Base-by-base conservation (phyloP, 1,140 invertebrate species). In the Cephus cinctus region DNA sequence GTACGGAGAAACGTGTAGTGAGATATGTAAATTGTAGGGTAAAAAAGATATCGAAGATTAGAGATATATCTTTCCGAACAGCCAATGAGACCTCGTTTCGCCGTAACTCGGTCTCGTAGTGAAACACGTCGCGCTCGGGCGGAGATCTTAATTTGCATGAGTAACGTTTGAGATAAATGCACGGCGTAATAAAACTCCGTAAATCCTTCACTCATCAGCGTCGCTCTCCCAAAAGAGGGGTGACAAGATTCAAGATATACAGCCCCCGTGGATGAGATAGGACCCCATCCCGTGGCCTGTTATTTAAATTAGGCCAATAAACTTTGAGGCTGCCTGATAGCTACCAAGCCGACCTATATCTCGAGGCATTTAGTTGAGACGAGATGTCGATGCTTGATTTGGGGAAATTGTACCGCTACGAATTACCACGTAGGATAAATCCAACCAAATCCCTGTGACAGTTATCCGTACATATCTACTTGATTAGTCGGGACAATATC, bases 221-320 rank as follows among this genome's bases (percentile, higher is more conserved):
- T 30, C 25, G 21, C 14, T 20, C 42, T 16, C 14, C 12, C 14
- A 54, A 56, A 38, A 35, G 15, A 6, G 25, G 35, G 21, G 42
- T 43, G 27, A 34, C 39, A 42, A 47, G 43, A 47, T 52, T 38
- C 38, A 5, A 46, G 50, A 52, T 47, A 36, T 36, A 52, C 19
- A 36, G 30, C 43, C 6, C 1, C 11, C 12, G 27, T 20, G 23
- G 18, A 11, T 31, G n/a, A n/a, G n/a, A n/a, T 57, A 42, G 40
- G 44, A 38, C 31, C 22, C 11, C 31, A n/a, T 19, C 8, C 8
- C 5, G 4, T 23, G 43, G 27, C 41, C 47, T 57, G 55, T 58
- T 69, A 68, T 69, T 67, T 65, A 70, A 68, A 70, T 70, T 62
- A 55, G 61, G 53, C 47, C 62, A 60, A 67, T 65, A 62, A 68